Conservation (phyloP, 1,140 invertebrate species). For the Galleria mellonella region DNA sequence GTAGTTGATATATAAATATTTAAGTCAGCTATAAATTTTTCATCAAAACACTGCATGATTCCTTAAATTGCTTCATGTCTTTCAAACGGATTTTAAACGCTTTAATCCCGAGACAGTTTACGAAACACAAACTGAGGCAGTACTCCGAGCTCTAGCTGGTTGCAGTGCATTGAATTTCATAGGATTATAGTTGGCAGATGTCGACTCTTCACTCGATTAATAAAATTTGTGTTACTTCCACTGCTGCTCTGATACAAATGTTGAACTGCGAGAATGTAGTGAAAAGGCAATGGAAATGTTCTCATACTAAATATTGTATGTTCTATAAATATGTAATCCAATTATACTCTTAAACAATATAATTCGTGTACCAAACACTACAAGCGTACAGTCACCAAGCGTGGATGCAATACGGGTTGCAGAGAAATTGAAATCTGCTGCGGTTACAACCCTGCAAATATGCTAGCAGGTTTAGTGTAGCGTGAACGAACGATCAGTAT, state of each 20-base stretch:
- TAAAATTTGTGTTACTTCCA: constrained; percentile 1
- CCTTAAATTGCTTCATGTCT: neutral
- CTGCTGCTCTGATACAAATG: neutral
- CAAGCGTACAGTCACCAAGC: no score
- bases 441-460: no score
- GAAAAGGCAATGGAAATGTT: no score
- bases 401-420: no score
- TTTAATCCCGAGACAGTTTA: constrained; percentile 14
- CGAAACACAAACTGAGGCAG: constrained; percentile 7
- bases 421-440: no score
- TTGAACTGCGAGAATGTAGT: no score
- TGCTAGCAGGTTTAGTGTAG: constrained; percentile 15
- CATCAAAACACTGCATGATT: neutral
- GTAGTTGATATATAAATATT: no score
- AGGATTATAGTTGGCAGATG: constrained; percentile 4
- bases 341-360: no score
- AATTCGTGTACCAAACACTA: no score
- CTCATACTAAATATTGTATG: no score
- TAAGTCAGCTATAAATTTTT: neutral
- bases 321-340: no score
- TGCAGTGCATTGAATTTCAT: constrained; percentile 15
- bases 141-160: constrained; percentile 11
- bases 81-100: constrained; percentile 6
- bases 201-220: neutral
- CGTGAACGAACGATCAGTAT: constrained; percentile 12